Conservation (phyloP, 2,888 invertebrate genomes). For the Oligia fasciuncula region DNA sequence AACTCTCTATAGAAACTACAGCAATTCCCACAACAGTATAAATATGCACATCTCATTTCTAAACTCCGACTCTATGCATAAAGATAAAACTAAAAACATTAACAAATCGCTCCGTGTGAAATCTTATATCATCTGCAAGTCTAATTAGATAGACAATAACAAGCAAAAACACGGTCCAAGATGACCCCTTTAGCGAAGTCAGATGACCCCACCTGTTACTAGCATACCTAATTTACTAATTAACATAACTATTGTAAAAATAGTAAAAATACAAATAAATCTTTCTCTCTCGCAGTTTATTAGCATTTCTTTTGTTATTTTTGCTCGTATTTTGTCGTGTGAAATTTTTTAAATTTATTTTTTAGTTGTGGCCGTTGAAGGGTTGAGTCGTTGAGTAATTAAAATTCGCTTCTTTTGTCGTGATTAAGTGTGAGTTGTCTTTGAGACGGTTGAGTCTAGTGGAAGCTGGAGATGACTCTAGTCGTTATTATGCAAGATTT, state of each 20-base stretch:
- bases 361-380: constrained; percentile 50
- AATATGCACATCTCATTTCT: constrained; percentile 59
- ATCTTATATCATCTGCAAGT: constrained; percentile 75
- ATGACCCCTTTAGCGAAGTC: constrained; percentile 78
- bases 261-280: constrained; percentile 62
- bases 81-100: constrained; percentile 52
- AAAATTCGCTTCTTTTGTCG: constrained; percentile 64
- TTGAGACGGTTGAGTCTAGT: constrained; percentile 18
- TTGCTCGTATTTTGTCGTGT: constrained; percentile 62
- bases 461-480: constrained; percentile 18
- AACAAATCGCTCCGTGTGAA: constrained; percentile 72
- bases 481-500: constrained; percentile 16
- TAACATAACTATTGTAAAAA: constrained; percentile 67
- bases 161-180: constrained; percentile 66
- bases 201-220: constrained; percentile 85
- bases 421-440: constrained; percentile 44
- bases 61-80: constrained; percentile 18
- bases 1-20: constrained; percentile 14
- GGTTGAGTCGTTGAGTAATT: constrained; percentile 61
- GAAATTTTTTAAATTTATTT: constrained; percentile 58
- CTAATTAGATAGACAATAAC: constrained; percentile 71
- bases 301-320: constrained; percentile 72
- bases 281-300: constrained; percentile 70
- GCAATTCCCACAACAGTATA: constrained; percentile 51
- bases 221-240: constrained; percentile 74